Evolutionary conservation across 2,797 vertebrate species (phyloP), one percentile per base, ranked within the genome.

Genomic region (Danio tinwini): DNA sequence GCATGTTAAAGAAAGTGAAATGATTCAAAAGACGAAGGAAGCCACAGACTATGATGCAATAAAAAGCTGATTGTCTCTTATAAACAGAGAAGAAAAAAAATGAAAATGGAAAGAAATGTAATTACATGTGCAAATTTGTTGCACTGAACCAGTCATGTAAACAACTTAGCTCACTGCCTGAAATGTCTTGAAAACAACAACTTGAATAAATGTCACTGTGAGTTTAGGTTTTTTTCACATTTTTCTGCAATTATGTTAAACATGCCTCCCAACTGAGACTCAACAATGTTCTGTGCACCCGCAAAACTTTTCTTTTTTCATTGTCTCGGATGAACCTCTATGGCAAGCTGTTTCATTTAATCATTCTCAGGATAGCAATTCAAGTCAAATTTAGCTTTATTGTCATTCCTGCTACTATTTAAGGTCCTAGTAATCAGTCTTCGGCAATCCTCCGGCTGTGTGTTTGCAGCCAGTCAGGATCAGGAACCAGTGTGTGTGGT

Each of bases 71-170:
- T 52, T 21, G 40, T 58, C 63, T 76, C 64, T 42, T 69, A 50
- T 52, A 53, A 39, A 42, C 17, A 47, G 55, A 67, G 69, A 76
- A 72, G 17, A 21, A 55, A 76, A 52, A 71, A 77, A 59, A 72
- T 49, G 10, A 53, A 72, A 39, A 61, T 17, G 56, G 56, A 77
- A 70, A 65, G 65, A 59, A 63, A 70, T n/a, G 7, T 40, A 56
- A 77, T 82, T 76, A 73, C 58, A 80, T 62, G 71, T 59, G 52
- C 47, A 52, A 76, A 58, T 73, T 13, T 65, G 40, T 74, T 17
- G 44, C 29, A 42, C 40, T 45, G 50, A 29, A 62, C 50, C 68
- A 42, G 64, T 40, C 37, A 19, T 37, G 59, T 68, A 68, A 78
- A 82, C 81, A 82, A 78, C 74, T 78, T 17, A 44, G 52, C 47